These are phyloP conservation scores for Orchesellides sinensis DNA, from an alignment of 2,888 invertebrate genomes.

Conservation along the genomic window DNA sequence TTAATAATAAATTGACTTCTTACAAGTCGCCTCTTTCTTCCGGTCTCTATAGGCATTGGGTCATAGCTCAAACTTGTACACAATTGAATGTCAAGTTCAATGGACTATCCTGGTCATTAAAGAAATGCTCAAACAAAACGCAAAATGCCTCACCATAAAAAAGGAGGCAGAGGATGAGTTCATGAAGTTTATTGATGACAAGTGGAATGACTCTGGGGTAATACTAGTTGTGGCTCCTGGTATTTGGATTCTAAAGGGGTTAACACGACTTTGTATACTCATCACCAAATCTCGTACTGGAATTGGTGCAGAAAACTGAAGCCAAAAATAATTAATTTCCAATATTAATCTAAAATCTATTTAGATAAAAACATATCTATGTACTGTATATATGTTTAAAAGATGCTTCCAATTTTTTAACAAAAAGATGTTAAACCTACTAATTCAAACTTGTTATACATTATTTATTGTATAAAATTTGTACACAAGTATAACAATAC, in stretches of 20 bases:
- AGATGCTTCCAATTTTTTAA: too few species aligned
- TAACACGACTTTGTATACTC: not conserved
- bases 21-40: not conserved
- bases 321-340: conserved; percentile 5
- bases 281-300: conserved; percentile 34
- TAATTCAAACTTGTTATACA: too few species aligned
- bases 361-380: too few species aligned
- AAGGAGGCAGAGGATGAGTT: not conserved
- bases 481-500: too few species aligned
- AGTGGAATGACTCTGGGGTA: not conserved
- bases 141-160: not conserved
- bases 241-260: not conserved
- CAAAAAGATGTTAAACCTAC: too few species aligned
- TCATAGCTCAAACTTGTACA: not conserved
- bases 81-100: not conserved
- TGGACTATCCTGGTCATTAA: not conserved
- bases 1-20: not conserved
- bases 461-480: too few species aligned
- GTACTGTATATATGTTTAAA: too few species aligned
- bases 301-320: conserved; percentile 13
- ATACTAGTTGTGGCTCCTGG: not conserved
- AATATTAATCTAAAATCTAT: too few species aligned
- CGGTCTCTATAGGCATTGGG: not conserved
- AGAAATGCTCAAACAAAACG: not conserved
- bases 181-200: not conserved